Conservation (phyloP, 2,888 invertebrate genomes). For the Cistogaster globosa region DNA sequence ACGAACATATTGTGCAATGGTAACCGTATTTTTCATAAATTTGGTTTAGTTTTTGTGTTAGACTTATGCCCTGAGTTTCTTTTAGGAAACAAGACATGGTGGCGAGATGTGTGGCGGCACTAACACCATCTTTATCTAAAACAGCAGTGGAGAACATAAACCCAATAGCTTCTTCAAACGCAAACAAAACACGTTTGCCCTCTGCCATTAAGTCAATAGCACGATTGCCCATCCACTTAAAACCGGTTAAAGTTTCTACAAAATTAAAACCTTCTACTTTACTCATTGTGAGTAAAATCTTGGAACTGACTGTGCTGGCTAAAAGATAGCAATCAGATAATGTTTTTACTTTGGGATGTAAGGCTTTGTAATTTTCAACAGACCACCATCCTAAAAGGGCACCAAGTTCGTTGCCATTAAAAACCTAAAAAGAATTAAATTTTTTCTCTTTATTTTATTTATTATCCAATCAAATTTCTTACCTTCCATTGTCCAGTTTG, state of each 20-base stretch:
- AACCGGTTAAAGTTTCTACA: constrained; percentile 97
- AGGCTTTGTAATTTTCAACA: constrained; percentile 85
- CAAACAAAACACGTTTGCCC: constrained; percentile 92
- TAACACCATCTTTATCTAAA: constrained; percentile 98
- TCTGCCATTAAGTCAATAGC: constrained; percentile 88
- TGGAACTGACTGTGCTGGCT: constrained; percentile 98
- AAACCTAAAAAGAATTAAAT: constrained; percentile 82
- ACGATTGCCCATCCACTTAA: constrained; percentile 99
- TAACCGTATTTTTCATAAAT: constrained; percentile 94
- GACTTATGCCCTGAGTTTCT: constrained; percentile 84
- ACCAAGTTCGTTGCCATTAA: constrained; percentile 98
- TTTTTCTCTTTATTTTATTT: neutral
- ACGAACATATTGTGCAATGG: constrained; percentile 94
- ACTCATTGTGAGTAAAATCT: constrained; percentile 93
- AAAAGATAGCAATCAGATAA: constrained; percentile 90
- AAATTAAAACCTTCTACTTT: constrained; percentile 90
- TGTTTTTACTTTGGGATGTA: constrained; percentile 82
- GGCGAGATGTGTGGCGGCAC: constrained; percentile 91
- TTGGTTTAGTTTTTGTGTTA: constrained; percentile 87
- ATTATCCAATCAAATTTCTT: neutral
- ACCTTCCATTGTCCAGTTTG: constrained; percentile 76
- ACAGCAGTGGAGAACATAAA: constrained; percentile 96
- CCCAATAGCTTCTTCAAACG: constrained; percentile 99
- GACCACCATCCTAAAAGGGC: constrained; percentile 97
- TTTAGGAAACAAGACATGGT: constrained; percentile 90